Evolutionary conservation across 2,888 invertebrate genomes (phyloP), one percentile per base, ranked within the genome.

Genomic region (Aricia artaxerxes): DNA sequence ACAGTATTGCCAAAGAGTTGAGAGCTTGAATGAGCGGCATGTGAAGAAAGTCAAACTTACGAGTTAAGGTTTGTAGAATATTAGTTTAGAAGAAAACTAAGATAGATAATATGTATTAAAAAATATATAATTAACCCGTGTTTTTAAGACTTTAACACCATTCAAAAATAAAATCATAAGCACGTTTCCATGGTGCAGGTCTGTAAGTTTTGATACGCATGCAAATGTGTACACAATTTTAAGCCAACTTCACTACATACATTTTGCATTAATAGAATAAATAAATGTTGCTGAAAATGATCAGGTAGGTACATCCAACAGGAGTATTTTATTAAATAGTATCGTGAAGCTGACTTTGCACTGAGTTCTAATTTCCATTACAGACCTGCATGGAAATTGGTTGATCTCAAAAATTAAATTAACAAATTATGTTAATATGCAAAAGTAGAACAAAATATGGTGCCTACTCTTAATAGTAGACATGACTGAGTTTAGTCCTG

Each of bases 361-460:
- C 11, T 13, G 11, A 38, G 35, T 35, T 69, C 11, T 38, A 69
- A 13, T 13, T 69, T 38, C 69, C 16, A 69, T 31, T 57, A 76
- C 76, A 76, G 76, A 76, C 76, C 57, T 76, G 57, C 76, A 76
- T 13, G 6, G 53, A 76, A 57, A 57, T 53, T 57, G 13, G 16
- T 73, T 76, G 57, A 57, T 16, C 76, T 57, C 76, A 76, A 76
- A 76, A 16, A 35, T 76, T 31, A 16, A 75, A 79, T 88, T 92
- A 92, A 92, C 91, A 92, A 93, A 93, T 92, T 91, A 92, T 89
- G 89, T 92, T 88, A 86, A 89, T 90, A 91, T 90, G 92, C 89
- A 90, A 91, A 90, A 89, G 87, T 80, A 81, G 80, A 83, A 87
- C 88, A 87, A 88, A 69, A 38, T 35, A 87, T 84, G 83, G 84